phyloP scores from a whole-genome alignment of 2,113 vertebrate species.

The Phaethon lepturus region DNA sequence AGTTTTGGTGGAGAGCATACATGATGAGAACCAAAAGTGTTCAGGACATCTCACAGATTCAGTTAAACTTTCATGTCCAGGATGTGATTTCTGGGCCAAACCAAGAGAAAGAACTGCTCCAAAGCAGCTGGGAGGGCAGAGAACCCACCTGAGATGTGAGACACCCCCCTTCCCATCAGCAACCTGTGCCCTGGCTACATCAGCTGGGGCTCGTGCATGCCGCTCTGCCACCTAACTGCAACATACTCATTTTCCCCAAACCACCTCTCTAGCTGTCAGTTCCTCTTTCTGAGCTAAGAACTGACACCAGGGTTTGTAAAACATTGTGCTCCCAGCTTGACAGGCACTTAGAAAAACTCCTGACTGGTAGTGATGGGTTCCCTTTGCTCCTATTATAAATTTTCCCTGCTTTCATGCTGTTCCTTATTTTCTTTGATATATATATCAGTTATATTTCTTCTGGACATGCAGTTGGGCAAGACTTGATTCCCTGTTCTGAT shows the following conservation, averaged over 20 bases:
- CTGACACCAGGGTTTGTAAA: background rate
- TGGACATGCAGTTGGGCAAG: background rate
- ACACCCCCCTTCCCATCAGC: background rate
- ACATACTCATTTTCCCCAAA: background rate
- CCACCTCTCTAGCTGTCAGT: background rate
- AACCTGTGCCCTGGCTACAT: background rate
- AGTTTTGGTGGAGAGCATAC: background rate
- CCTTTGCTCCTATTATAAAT: background rate
- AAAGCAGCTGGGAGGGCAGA: background rate
- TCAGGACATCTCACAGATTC: background rate
- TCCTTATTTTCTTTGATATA: background rate
- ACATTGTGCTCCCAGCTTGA: background rate
- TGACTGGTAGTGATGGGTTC: background rate
- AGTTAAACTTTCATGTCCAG: background rate
- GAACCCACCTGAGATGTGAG: background rate
- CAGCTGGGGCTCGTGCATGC: background rate
- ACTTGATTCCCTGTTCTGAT: background rate
- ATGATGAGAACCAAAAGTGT: background rate
- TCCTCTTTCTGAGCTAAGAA: background rate
- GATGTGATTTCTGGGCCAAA: background rate
- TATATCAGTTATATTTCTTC: background rate
- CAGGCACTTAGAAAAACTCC: background rate
- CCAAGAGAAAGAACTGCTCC: background rate
- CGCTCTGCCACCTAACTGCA: background rate
- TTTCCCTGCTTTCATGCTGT: background rate